phyloP scores from a whole-genome alignment of 2,797 vertebrate species.

The Notolabrus celidotus region DNA sequence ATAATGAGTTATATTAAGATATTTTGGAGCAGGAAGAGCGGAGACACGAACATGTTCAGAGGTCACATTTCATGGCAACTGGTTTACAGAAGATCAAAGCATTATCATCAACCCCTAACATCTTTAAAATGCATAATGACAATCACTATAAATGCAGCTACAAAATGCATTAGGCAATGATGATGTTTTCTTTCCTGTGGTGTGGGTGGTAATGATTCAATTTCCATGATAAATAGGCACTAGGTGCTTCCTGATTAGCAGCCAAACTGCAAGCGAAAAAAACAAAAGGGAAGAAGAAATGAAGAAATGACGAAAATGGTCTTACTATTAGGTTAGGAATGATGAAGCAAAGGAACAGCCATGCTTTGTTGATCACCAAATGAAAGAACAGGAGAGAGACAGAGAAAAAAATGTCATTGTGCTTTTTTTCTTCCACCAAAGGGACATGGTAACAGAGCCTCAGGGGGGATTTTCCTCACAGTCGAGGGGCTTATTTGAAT shows the following conservation, averaged over 20 bases:
- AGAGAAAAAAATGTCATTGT: constrained; percentile 38
- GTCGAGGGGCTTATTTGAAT: constrained; percentile 79
- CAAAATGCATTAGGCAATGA: constrained; percentile 79
- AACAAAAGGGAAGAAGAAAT: constrained; percentile 48
- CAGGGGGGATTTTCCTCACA: constrained; percentile 70
- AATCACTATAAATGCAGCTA: constrained; percentile 65
- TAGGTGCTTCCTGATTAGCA: constrained; percentile 86
- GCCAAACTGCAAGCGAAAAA: constrained; percentile 57
- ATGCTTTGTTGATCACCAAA: constrained; percentile 41
- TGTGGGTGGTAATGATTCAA: constrained; percentile 88
- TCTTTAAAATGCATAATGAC: constrained; percentile 71
- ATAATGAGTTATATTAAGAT: background rate
- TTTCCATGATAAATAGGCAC: constrained; percentile 80
- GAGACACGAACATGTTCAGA: constrained; percentile 38
- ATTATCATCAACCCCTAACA: constrained; percentile 71
- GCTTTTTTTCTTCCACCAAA: constrained; percentile 45
- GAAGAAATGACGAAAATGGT: constrained; percentile 65
- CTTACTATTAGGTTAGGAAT: constrained; percentile 57
- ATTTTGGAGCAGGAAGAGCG: constrained; percentile 4
- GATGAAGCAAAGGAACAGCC: constrained; percentile 51
- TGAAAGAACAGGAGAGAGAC: constrained; percentile 36
- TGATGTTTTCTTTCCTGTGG: constrained; percentile 86
- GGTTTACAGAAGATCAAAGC: constrained; percentile 72
- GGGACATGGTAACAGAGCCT: constrained; percentile 62
- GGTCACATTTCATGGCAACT: constrained; percentile 53